phyloP scores from a whole-genome alignment of 2,113 vertebrate genomes.

The Phoenicopterus ruber region DNA sequence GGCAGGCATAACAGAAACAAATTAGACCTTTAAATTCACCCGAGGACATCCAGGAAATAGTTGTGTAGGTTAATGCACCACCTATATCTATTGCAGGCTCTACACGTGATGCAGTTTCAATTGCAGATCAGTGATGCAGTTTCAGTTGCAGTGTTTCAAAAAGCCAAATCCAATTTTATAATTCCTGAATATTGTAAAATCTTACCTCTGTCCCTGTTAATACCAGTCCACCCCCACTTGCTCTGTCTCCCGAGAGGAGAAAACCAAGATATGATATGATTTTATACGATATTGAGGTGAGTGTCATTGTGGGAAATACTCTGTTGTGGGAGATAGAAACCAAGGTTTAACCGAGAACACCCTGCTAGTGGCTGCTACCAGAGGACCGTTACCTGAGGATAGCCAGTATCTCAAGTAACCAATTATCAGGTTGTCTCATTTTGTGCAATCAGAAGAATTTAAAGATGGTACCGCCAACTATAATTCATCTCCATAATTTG shows the following conservation, averaged over 20 bases:
- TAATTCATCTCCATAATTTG: not conserved
- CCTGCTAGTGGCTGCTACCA: not conserved
- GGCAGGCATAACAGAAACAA: not conserved
- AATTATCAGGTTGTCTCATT: not conserved
- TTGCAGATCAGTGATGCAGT: too few species aligned
- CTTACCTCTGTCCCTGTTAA: not conserved
- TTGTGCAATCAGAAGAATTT: not conserved
- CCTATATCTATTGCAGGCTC: not conserved
- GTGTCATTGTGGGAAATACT: not conserved
- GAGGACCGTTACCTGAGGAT: not conserved
- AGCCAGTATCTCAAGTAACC: not conserved
- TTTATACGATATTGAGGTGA: accelerated
- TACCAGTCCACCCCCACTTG: not conserved
- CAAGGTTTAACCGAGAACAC: not conserved
- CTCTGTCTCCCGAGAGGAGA: accelerated
- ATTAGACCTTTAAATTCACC: not conserved
- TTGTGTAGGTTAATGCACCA: not conserved
- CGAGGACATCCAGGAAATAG: accelerated
- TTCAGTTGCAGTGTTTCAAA: not conserved
- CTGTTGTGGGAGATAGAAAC: not conserved
- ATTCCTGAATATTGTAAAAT: not conserved
- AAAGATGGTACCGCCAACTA: not conserved
- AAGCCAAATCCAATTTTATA: not conserved
- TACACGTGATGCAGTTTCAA: not conserved
- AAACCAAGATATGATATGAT: not conserved